These are phyloP conservation scores for Drosophila baimaii DNA, from an alignment of 1,140 invertebrate species.

Conservation along the genomic window DNA sequence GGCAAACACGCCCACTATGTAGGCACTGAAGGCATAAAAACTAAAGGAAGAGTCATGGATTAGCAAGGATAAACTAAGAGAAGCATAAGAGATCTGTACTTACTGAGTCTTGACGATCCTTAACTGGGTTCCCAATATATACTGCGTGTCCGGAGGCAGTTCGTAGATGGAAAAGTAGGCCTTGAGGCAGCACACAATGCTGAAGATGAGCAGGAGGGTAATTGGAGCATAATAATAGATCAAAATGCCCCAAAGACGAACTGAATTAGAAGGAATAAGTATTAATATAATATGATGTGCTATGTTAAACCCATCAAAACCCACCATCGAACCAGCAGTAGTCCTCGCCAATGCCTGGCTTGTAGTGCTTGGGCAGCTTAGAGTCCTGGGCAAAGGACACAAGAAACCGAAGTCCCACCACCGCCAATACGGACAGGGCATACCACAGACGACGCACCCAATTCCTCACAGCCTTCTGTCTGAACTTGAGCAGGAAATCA, in stretches of 20 bases:
- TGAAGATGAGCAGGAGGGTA: conserved; percentile 56
- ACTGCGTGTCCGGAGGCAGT: conserved; percentile 60
- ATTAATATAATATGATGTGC: background rate
- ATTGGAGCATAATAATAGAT: conserved; percentile 76
- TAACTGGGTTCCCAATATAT: conserved; percentile 62
- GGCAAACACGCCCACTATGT: conserved; percentile 65
- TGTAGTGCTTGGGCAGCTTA: conserved; percentile 84
- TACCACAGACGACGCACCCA: conserved; percentile 86
- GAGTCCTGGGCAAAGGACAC: conserved; percentile 85
- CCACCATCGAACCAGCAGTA: conserved; percentile 87
- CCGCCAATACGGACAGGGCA: conserved; percentile 87
- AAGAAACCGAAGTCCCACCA: conserved; percentile 85
- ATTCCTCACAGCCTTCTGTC: conserved; percentile 84
- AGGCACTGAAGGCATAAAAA: conserved; percentile 70
- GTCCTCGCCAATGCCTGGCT: conserved; percentile 86
- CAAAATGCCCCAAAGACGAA: conserved; percentile 78
- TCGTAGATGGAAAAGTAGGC: conserved; percentile 70
- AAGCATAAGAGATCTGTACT: background rate
- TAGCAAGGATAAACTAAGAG: background rate
- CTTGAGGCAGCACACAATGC: conserved; percentile 61
- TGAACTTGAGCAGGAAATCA: conserved; percentile 90
- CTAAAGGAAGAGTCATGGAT: conserved; percentile 15
- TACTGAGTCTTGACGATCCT: conserved; percentile 74
- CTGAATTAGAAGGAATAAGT: conserved; percentile 33
- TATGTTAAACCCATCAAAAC: background rate